phyloP scores from a whole-genome alignment of 2,797 vertebrate genomes.

The Euthynnus affinis region DNA sequence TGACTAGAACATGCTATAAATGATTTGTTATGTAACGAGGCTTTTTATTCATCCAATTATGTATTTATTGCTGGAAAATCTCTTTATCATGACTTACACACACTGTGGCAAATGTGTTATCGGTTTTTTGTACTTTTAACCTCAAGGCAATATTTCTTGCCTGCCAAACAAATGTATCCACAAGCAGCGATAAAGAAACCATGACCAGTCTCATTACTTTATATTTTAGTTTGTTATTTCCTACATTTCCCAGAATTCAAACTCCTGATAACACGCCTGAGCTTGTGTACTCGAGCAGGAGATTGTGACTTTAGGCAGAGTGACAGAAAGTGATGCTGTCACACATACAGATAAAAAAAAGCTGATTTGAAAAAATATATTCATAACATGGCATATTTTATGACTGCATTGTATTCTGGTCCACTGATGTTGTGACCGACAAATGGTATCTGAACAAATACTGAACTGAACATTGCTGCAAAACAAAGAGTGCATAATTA shows the following conservation, averaged over 20 bases:
- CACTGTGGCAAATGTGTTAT: not conserved
- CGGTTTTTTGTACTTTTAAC: not conserved
- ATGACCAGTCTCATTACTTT: constrained; percentile 4
- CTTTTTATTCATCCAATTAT: not conserved
- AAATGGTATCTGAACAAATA: not conserved
- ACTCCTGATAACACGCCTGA: not conserved
- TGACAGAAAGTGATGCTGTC: not conserved
- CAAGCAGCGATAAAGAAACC: constrained; percentile 19
- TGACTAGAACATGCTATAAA: not conserved
- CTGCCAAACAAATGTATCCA: not conserved
- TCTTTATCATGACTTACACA: not conserved
- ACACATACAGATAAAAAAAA: not conserved
- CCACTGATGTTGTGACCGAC: not conserved
- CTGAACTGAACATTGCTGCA: not conserved
- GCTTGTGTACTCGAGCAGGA: constrained; percentile 8
- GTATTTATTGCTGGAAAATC: not conserved
- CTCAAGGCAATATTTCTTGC: not conserved
- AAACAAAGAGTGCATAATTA: not conserved
- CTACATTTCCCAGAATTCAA: constrained; percentile 3
- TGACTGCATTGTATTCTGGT: constrained; percentile 18
- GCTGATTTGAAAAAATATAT: not conserved
- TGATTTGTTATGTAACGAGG: not conserved
- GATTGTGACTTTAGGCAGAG: not conserved
- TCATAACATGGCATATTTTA: not conserved
- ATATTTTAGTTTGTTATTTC: not conserved